phyloP scores from a whole-genome alignment of 2,113 vertebrate genomes.

The Carlito syrichta region DNA sequence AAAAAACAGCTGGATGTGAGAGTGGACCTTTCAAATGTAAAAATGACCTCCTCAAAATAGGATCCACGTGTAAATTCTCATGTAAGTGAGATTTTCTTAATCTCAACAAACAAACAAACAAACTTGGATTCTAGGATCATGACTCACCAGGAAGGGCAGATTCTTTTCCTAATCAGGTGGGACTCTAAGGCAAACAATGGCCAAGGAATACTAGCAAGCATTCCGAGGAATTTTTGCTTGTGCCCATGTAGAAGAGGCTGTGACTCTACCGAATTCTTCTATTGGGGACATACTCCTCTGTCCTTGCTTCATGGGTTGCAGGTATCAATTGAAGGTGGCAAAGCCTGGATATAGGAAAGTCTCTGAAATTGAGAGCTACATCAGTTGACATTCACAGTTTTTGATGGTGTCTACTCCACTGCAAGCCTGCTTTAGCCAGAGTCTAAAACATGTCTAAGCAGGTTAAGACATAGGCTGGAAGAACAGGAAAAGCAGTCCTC shows the following conservation, averaged over 20 bases:
- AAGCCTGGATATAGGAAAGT: background rate
- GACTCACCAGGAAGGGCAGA: background rate
- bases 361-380: background rate
- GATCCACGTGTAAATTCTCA: background rate
- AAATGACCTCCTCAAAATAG: background rate
- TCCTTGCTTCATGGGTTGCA: background rate
- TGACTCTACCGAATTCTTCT: too few relatives aligned
- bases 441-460: background rate
- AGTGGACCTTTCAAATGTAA: background rate
- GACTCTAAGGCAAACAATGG: background rate
- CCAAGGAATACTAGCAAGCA: background rate
- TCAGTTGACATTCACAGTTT: background rate
- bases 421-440: background rate
- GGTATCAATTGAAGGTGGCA: too few relatives aligned
- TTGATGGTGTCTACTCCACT: background rate
- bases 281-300: too few relatives aligned
- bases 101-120: background rate
- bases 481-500: background rate
- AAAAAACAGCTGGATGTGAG: background rate
- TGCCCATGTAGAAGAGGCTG: rapidly evolving
- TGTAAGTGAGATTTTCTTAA: too few relatives aligned
- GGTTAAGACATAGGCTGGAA: background rate
- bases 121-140: background rate
- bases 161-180: background rate
- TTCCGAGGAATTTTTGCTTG: background rate